These are phyloP conservation scores for Amiota communis DNA, from an alignment of 2,888 invertebrate species.

Conservation along the genomic window DNA sequence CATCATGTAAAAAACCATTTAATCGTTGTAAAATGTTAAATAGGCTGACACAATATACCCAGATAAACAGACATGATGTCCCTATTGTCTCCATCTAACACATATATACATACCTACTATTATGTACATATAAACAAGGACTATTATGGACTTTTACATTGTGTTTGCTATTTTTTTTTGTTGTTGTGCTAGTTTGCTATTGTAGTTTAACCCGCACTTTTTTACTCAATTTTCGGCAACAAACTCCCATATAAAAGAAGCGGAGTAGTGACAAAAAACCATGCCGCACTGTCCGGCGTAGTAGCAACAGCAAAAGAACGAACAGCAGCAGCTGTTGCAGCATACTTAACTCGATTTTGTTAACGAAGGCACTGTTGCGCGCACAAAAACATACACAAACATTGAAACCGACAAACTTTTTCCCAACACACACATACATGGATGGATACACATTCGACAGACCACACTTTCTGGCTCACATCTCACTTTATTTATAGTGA, in stretches of 20 bases:
- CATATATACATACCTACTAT: too few species aligned
- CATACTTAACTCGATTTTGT: slow-evolving; percentile 12
- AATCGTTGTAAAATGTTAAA: slow-evolving; percentile 15
- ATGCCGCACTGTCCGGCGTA: background rate
- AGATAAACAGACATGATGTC: background rate
- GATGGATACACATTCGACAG: background rate
- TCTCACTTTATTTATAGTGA: background rate
- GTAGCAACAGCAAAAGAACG: background rate
- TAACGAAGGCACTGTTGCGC: background rate
- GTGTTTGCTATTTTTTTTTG: background rate
- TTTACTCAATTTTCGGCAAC: background rate
- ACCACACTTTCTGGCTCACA: too few species aligned
- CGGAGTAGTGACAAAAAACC: background rate
- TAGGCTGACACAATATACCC: background rate
- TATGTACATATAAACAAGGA: too few species aligned
- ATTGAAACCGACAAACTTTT: background rate
- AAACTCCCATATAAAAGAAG: background rate
- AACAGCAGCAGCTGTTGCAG: slow-evolving; percentile 19
- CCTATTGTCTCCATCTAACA: too few species aligned
- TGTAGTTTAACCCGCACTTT: slow-evolving; percentile 23
- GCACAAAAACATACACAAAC: background rate
- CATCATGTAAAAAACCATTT: background rate
- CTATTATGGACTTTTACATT: too few species aligned
- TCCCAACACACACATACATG: background rate
- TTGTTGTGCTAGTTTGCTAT: background rate